Evolutionary conservation across 2,113 vertebrate species (phyloP).

Genomic region (Calidris pugnax): DNA sequence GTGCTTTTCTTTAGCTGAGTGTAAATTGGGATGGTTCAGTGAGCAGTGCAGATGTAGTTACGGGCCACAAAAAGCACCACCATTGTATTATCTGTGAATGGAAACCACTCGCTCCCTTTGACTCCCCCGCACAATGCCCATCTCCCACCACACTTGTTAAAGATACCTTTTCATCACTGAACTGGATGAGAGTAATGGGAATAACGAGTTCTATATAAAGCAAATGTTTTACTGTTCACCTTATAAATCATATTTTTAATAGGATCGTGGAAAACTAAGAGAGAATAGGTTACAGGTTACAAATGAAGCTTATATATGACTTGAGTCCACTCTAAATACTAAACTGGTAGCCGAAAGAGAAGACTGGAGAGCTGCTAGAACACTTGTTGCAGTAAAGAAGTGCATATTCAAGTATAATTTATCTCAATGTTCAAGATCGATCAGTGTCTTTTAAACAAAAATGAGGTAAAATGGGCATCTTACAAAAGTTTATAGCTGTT

Average conservation of each 20-base stretch:
- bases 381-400: neutral
- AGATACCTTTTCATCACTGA: neutral
- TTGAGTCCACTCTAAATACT: neutral
- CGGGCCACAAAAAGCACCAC: neutral
- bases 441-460: neutral
- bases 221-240: neutral
- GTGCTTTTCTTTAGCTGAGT: neutral
- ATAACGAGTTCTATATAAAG: neutral
- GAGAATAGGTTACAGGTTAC: neutral
- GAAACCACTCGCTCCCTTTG: neutral
- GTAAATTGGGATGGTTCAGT: constrained; percentile 15
- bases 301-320: neutral
- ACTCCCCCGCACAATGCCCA: neutral
- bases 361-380: neutral
- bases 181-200: neutral
- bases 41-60: constrained; percentile 18
- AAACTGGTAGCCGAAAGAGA: neutral
- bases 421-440: neutral
- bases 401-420: neutral
- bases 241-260: neutral
- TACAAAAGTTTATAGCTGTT: neutral
- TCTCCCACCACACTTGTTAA: neutral
- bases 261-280: neutral
- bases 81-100: neutral
- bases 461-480: neutral